phyloP scores from a whole-genome alignment of 2,888 invertebrate genomes.

The Calephelis perditalis region DNA sequence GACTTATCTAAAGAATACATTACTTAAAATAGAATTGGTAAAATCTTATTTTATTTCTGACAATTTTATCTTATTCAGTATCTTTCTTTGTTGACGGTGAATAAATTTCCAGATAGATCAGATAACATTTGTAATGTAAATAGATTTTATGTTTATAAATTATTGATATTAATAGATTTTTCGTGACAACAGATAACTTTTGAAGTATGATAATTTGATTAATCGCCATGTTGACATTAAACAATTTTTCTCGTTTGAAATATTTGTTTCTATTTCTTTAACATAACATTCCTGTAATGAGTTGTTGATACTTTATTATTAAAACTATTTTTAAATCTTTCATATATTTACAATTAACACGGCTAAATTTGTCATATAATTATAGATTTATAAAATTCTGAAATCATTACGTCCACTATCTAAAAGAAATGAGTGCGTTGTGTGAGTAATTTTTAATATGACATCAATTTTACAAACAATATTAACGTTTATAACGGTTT shows the following conservation, averaged over 20 bases:
- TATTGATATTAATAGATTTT: slow-evolving; percentile 43
- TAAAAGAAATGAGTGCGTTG: slow-evolving; percentile 11
- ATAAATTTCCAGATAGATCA: no score
- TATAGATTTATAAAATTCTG: slow-evolving; percentile 15
- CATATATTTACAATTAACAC: slow-evolving; percentile 8
- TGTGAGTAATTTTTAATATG: slow-evolving; percentile 12
- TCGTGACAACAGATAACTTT: slow-evolving; percentile 49
- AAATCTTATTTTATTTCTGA: no score
- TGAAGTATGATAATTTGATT: slow-evolving; percentile 15
- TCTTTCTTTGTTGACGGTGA: no score
- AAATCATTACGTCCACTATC: slow-evolving; percentile 18
- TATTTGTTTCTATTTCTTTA: not conserved
- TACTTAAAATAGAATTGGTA: no score
- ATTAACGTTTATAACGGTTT: slow-evolving; percentile 13
- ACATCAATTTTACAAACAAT: slow-evolving; percentile 15
- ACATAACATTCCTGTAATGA: not conserved
- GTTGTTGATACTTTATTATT: not conserved
- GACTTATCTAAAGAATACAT: no score
- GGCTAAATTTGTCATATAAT: slow-evolving; percentile 5
- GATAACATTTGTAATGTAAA: no score
- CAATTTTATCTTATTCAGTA: no score
- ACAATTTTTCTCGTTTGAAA: not conserved
- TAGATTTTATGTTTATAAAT: slow-evolving; percentile 23
- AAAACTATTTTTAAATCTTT: not conserved
- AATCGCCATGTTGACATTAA: not conserved